phyloP scores from a whole-genome alignment of 2,113 vertebrate genomes.

The Scomber japonicus region DNA sequence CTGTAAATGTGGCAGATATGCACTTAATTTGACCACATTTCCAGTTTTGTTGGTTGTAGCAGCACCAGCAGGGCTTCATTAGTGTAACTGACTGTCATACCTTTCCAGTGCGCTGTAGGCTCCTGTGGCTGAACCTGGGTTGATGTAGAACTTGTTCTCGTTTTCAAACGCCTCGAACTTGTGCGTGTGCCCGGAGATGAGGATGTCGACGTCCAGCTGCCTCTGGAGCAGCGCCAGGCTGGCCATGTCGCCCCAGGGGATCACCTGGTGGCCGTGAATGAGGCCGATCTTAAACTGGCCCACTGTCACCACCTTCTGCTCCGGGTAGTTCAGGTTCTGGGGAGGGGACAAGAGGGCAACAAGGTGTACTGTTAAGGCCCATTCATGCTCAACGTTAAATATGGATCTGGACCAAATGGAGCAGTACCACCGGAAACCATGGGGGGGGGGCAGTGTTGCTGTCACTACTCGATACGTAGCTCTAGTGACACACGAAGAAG shows the following conservation, averaged over 20 bases:
- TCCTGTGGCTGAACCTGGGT: conserved; percentile 98
- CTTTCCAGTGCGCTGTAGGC: conserved; percentile 97
- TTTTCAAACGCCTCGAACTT: conserved; percentile 99
- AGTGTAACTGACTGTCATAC: conserved; percentile 70
- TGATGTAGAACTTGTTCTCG: conserved; percentile 99
- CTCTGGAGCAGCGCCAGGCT: conserved; percentile 95
- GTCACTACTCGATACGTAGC: no score
- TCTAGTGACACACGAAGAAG: no score
- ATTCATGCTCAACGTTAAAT: no score
- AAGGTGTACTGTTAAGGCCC: no score
- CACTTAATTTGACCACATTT: no score
- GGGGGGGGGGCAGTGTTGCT: no score
- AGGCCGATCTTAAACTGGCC: conserved; percentile 99
- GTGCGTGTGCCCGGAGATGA: conserved; percentile 99
- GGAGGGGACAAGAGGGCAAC: background rate
- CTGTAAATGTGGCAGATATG: no score
- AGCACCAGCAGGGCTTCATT: no score
- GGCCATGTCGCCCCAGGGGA: conserved; percentile 99
- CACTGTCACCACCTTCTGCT: conserved; percentile 99
- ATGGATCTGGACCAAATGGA: no score
- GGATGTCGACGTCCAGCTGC: conserved; percentile 98
- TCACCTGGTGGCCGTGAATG: conserved; percentile 98
- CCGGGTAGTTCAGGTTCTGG: conserved; percentile 98
- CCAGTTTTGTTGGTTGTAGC: no score
- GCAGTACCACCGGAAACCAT: no score